Base-by-base conservation (phyloP, 1,140 invertebrate species). In the Pogonomyrmex barbatus region DNA sequence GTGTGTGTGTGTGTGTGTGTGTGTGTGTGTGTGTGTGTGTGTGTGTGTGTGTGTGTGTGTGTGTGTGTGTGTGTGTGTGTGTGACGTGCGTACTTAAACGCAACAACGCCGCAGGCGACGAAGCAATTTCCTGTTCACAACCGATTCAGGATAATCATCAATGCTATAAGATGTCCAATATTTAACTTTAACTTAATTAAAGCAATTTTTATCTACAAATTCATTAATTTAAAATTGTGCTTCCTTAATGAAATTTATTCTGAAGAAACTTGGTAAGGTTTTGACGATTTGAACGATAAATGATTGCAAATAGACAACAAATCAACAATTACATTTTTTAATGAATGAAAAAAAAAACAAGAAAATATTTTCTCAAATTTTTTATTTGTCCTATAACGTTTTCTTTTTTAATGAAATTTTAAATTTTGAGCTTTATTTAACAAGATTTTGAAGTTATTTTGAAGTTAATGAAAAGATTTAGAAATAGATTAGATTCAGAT, bases 91-190 rank as follows among this genome's bases (percentile, higher is more conserved):
- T 73, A 86, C 86, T 70, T 83, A 75, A 52, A n/a, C 63, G 68
- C 42, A 47, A 9, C 45, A 58, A 63, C n/a, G 73, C 81, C 54
- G 36, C 58, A 58, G 77, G 75, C 75, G 47, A 50, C 75, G 50
- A 56, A 83, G 62, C 86, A 88, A 88, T 88, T 85, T 88, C 71
- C 65, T 71, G 63, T 88, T 84, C 24, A 88, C 50, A 14, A 30
- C 6, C 60, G 45, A 84, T 85, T 56, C 24, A 54, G 82, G 45
- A 70, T 87, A 77, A 62, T 39, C 70, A 54, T 83, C 54, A 60
- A 62, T 33, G 30, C 4, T 62, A 50, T 10, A 60, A 30, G 52
- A 42, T 75, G 54, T 58, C 10, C 54, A 14, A 60, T 45, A 14
- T 68, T 36, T 70, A 65, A 78, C 52, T 56, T 56, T 17, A 24